phyloP scores from a whole-genome alignment of 2,888 invertebrate genomes.

The Cinara cedri region DNA sequence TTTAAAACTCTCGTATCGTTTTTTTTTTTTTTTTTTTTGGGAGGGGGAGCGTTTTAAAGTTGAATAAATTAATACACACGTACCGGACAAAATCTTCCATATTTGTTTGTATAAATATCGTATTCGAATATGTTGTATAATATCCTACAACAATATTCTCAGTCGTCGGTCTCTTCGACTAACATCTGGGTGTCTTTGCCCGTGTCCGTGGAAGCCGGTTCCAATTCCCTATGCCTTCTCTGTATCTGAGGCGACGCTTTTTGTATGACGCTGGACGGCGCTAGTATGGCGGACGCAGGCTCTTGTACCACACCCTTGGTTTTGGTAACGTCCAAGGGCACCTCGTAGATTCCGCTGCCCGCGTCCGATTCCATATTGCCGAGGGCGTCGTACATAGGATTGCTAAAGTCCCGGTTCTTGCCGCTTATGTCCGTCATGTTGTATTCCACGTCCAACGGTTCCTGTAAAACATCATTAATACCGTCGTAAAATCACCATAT shows the following conservation, averaged over 20 bases:
- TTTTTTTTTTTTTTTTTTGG: too few relatives aligned
- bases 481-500: not conserved
- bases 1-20: slow-evolving; percentile 29
- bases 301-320: slow-evolving; percentile 63
- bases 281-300: slow-evolving; percentile 70
- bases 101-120: not conserved
- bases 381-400: slow-evolving; percentile 94
- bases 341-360: slow-evolving; percentile 75
- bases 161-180: slow-evolving; percentile 72
- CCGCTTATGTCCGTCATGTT: slow-evolving; percentile 76
- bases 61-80: slow-evolving; percentile 41
- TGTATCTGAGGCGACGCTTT: slow-evolving; percentile 76
- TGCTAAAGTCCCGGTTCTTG: slow-evolving; percentile 91
- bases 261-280: slow-evolving; percentile 81
- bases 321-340: slow-evolving; percentile 75
- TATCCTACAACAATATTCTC: not conserved
- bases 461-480: slow-evolving; percentile 63
- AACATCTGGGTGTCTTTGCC: slow-evolving; percentile 90
- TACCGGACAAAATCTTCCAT: slow-evolving; percentile 14
- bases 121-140: too few relatives aligned
- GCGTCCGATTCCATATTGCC: slow-evolving; percentile 62
- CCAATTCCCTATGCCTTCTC: slow-evolving; percentile 78
- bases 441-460: slow-evolving; percentile 79
- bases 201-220: slow-evolving; percentile 82
- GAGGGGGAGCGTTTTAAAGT: not conserved